Percentiles rank a stretch among this genome's conserved stretches.
Evolutionary conservation across 2,113 vertebrate species (phyloP).

Genomic region (Ploceus nigricollis): DNA sequence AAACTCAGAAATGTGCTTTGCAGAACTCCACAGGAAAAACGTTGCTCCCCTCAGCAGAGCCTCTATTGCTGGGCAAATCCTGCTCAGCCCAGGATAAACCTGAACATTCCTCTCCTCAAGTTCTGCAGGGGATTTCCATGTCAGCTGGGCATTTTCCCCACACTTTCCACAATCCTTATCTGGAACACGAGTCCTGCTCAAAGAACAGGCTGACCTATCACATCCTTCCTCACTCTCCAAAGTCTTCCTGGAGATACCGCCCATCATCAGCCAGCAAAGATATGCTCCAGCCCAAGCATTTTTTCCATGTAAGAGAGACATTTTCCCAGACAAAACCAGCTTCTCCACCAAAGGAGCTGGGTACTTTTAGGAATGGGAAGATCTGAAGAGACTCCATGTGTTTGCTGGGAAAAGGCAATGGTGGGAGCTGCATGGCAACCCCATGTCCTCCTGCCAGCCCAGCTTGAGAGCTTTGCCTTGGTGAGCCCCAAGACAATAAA

Average conservation of each 20-base stretch:
- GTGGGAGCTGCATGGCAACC: not conserved
- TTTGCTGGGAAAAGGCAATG: not conserved
- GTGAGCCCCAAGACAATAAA: not conserved
- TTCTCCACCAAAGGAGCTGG: not conserved
- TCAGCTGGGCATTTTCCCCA: not conserved
- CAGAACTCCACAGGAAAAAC: not conserved
- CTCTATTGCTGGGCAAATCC: not conserved
- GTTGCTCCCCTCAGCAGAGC: not conserved
- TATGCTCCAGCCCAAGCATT: not conserved
- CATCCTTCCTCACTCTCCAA: not conserved
- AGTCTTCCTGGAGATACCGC: not conserved
- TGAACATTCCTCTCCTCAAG: not conserved
- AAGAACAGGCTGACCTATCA: not conserved
- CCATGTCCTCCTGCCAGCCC: not conserved
- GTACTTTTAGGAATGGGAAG: not conserved
- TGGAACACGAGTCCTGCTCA: not conserved
- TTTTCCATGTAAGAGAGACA: conserved; percentile 4
- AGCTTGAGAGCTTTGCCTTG: not conserved
- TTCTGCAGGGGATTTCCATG: not conserved
- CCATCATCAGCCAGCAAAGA: not conserved
- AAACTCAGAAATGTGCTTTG: not conserved
- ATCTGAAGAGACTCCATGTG: not conserved
- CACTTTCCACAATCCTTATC: conserved; percentile 3
- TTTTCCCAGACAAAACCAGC: not conserved
- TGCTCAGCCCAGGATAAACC: not conserved